Base-by-base conservation (phyloP, 2,797 vertebrate genomes). In the Notamacropus eugenii region DNA sequence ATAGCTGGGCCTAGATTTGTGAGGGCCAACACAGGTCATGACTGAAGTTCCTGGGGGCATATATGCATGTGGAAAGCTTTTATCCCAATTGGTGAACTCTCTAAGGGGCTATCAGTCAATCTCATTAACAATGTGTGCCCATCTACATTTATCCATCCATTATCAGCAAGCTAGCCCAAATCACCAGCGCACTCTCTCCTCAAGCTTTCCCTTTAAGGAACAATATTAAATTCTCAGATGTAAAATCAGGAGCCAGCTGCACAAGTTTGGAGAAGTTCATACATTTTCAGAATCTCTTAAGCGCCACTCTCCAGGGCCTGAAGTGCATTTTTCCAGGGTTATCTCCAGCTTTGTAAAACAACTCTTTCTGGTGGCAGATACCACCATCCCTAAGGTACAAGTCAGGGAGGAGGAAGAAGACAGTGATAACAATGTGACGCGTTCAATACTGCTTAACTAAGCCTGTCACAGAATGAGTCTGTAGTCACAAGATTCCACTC, bases 361-460 rank as follows among this genome's bases (percentile, higher is more conserved):
- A 97, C 97, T 97, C 97, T 97, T 97, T 97, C 95, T 92, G 92
- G 94, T 96, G 95, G 96, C 95, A 95, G 55, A 97, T 97, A 96
- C 93, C 94, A 94, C 97, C 97, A 96, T 24, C 97, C 96, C 93
- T 50, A 31, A 90, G 59, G 82, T 82, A 94, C 58, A 97, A 97
- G 97, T 31, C 54, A 91, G 6, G 24, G 16, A 54, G 52, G 29
- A 4, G 19, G 31, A 34, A 91, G 19, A 54, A 29, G 34, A 91
- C 28, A 55, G 55, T 54, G 54, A 91, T 27, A 87, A 87, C 40
- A 87, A 55, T 91, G 40, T 29, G 90, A 97, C 97, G 96, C 92
- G 96, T 96, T 97, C 92, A 96, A 95, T 96, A 90, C 58, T 94
- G 67, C 94, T 91, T n/a, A 55, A 55, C 94, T 95, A 94, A 93